Conservation (phyloP, 2,888 invertebrate genomes). For the Cryptus armator region DNA sequence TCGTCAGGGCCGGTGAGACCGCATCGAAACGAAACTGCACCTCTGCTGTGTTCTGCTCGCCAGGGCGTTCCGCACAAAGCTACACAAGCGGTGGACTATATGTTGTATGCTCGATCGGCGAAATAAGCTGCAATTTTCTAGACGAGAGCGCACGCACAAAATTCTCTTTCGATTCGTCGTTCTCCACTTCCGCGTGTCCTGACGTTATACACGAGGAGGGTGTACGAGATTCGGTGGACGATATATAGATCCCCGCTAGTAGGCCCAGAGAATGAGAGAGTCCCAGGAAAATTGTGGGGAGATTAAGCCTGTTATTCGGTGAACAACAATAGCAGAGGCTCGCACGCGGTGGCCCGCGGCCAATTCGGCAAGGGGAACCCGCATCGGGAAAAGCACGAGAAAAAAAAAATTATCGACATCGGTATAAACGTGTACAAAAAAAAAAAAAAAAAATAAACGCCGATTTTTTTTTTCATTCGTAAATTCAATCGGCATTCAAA, state of each 20-base stretch:
- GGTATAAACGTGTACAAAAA: not conserved
- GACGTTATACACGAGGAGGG: slow-evolving; percentile 31
- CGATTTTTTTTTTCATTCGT: not conserved
- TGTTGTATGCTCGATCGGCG: slow-evolving; percentile 70
- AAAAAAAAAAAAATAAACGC: not conserved
- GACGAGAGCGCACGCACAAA: slow-evolving; percentile 74
- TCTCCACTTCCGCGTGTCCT: slow-evolving; percentile 49
- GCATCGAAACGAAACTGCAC: slow-evolving; percentile 72
- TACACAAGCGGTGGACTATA: slow-evolving; percentile 44
- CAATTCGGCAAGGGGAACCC: slow-evolving; percentile 12
- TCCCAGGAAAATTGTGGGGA: slow-evolving; percentile 62
- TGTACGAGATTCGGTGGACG: not conserved
- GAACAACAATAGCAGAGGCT: slow-evolving; percentile 76
- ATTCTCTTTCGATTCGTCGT: slow-evolving; percentile 47
- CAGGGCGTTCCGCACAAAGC: slow-evolving; percentile 20
- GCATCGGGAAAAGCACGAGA: not conserved
- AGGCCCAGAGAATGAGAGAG: slow-evolving; percentile 19
- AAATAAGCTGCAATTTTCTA: slow-evolving; percentile 83
- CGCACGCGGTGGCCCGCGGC: slow-evolving; percentile 12
- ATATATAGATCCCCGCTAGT: not conserved
- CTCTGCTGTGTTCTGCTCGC: slow-evolving; percentile 24
- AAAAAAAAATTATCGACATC: not conserved
- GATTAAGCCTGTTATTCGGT: slow-evolving; percentile 76
- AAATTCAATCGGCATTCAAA: not conserved
- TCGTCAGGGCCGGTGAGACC: slow-evolving; percentile 74